Percentiles rank a stretch among this genome's conserved stretches.
Conservation (phyloP, 2,113 vertebrate genomes). For the Pachyramphus minor region DNA sequence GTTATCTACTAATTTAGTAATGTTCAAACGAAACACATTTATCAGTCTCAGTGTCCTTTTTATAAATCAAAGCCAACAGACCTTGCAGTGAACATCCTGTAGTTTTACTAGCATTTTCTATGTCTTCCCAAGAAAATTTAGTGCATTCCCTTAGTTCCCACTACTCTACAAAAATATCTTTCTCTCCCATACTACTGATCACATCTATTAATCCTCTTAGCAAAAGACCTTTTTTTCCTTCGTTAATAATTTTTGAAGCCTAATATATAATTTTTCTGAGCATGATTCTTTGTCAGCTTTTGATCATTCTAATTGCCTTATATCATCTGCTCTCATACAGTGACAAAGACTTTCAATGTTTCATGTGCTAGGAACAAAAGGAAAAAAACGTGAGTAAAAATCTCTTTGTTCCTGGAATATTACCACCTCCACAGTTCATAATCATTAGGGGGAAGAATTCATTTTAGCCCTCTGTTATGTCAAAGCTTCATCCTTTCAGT, state of each 20-base stretch:
- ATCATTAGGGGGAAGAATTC: slow-evolving; percentile 44
- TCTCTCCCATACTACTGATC: not conserved
- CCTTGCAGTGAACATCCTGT: not conserved
- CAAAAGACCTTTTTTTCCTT: not conserved
- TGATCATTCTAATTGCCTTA: slow-evolving; percentile 55
- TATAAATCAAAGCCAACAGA: not conserved
- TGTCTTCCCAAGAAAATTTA: not conserved
- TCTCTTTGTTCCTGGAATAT: slow-evolving; percentile 38
- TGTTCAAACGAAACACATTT: not conserved
- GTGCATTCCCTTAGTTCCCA: not conserved
- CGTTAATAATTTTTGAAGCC: slow-evolving; percentile 4
- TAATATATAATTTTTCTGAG: slow-evolving; percentile 11
- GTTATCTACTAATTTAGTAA: not conserved
- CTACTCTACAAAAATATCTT: not conserved
- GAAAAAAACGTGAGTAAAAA: slow-evolving; percentile 24
- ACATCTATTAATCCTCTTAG: not conserved
- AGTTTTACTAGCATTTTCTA: not conserved
- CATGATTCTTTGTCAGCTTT: slow-evolving; percentile 18
- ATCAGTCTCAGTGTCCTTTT: not conserved
- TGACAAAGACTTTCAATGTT: slow-evolving; percentile 39
- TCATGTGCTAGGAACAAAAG: not conserved
- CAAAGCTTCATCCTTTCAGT: slow-evolving; percentile 26
- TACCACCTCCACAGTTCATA: slow-evolving; percentile 52
- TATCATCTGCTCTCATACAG: slow-evolving; percentile 40
- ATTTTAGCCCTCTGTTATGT: slow-evolving; percentile 26